Conservation (phyloP, 2,113 vertebrate genomes). For the Gadus chalcogrammus region DNA sequence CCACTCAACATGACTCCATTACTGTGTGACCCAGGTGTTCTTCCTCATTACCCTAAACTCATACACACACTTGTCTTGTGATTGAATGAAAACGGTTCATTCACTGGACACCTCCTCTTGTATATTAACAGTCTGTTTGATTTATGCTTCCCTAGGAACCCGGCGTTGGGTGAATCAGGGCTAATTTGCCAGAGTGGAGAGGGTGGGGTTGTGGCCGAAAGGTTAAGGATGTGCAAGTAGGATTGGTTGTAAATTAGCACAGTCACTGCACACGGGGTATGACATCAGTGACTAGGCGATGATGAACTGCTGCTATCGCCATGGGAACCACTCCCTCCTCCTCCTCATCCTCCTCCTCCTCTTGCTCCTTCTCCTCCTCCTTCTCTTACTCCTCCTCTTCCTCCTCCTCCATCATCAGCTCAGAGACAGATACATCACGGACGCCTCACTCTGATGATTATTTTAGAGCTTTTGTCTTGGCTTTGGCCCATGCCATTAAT, state of each 20-base stretch:
- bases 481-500: neutral
- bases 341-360: conserved; percentile 27
- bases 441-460: no score
- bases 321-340: conserved; percentile 10
- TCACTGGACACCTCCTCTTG: conserved; percentile 11
- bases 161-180: conserved; percentile 17
- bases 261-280: conserved; percentile 34
- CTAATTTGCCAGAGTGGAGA: conserved; percentile 28
- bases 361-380: neutral
- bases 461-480: neutral
- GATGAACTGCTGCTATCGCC: neutral
- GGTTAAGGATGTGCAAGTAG: conserved; percentile 27
- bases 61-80: conserved; percentile 19
- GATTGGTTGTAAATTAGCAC: conserved; percentile 50
- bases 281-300: conserved; percentile 48
- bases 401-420: no score
- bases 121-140: conserved; percentile 23
- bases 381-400: no score
- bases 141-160: conserved; percentile 28
- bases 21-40: neutral
- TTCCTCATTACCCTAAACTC: conserved; percentile 17
- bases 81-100: conserved; percentile 11
- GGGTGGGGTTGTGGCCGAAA: conserved; percentile 37
- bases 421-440: no score
- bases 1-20: neutral